Evolutionary conservation across 2,113 vertebrate genomes (phyloP).

Genomic region (Trinectes maculatus): DNA sequence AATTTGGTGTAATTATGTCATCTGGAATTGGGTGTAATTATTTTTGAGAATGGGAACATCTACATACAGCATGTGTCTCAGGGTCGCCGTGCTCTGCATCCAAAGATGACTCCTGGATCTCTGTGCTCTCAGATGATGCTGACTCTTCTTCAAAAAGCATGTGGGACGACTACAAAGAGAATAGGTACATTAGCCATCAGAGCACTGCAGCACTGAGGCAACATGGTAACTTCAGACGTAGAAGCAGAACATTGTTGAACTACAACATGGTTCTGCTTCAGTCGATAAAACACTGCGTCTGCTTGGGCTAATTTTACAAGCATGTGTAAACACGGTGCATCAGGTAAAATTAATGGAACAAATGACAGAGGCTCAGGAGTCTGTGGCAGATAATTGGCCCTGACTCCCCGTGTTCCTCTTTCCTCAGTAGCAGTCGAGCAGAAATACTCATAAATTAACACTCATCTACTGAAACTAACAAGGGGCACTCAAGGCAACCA

Average conservation of each 20-base stretch:
- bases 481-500: conserved; percentile 1
- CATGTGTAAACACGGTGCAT: conserved; percentile 24
- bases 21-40: too few relatives aligned
- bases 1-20: too few relatives aligned
- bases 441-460: conserved; percentile 38
- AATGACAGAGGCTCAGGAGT: conserved; percentile 13
- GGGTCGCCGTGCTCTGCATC: background rate
- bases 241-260: background rate
- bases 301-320: conserved; percentile 16
- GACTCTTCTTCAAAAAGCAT: background rate
- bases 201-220: background rate
- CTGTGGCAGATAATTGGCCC: conserved; percentile 20
- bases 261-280: background rate
- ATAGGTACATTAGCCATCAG: background rate
- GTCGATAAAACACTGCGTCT: background rate
- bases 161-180: conserved; percentile 27
- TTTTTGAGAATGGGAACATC: background rate
- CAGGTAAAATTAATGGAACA: conserved; percentile 8
- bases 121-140: background rate
- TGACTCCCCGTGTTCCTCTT: background rate
- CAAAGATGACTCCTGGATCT: conserved; percentile 9
- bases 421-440: conserved; percentile 31
- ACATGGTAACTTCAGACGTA: background rate
- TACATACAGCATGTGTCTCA: conserved; percentile 37
- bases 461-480: conserved; percentile 40